Percentiles rank a stretch among this genome's conserved stretches.
phyloP scores from a whole-genome alignment of 1,140 invertebrate species.

The Cotesia chilonis region DNA sequence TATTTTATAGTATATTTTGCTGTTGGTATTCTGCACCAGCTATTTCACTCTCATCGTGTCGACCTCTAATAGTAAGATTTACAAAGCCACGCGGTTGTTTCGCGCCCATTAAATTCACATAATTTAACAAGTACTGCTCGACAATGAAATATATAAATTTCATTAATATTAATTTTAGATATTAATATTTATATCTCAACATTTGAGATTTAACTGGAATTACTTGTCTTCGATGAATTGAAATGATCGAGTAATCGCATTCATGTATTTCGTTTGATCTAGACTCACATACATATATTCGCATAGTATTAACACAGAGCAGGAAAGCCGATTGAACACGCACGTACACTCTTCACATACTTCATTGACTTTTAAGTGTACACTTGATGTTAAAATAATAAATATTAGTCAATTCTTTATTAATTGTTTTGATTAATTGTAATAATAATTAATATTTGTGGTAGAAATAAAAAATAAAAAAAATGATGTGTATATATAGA shows the following conservation, averaged over 20 bases:
- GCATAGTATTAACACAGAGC: not conserved
- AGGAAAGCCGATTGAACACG: not conserved
- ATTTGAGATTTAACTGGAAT: too few species aligned
- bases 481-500: too few species aligned
- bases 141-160: not conserved
- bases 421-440: too few species aligned
- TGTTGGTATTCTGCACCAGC: conserved; percentile 2
- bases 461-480: too few species aligned
- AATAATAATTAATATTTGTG: too few species aligned
- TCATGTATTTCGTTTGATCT: not conserved
- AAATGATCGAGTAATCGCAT: not conserved
- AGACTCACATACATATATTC: not conserved
- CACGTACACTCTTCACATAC: conserved; percentile 8
- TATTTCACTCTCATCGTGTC: conserved; percentile 36
- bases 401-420: not conserved
- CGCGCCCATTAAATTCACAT: conserved; percentile 14
- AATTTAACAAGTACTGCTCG: not conserved
- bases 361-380: not conserved
- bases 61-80: conserved; percentile 30
- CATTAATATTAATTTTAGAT: not conserved
- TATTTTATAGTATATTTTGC: too few species aligned
- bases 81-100: conserved; percentile 38
- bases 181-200: not conserved
- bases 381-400: not conserved
- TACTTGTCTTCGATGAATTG: too few species aligned